Evolutionary conservation across 2,797 vertebrate genomes (phyloP), one percentile per base, ranked within the genome.

Genomic region (Leptoclinus maculatus): DNA sequence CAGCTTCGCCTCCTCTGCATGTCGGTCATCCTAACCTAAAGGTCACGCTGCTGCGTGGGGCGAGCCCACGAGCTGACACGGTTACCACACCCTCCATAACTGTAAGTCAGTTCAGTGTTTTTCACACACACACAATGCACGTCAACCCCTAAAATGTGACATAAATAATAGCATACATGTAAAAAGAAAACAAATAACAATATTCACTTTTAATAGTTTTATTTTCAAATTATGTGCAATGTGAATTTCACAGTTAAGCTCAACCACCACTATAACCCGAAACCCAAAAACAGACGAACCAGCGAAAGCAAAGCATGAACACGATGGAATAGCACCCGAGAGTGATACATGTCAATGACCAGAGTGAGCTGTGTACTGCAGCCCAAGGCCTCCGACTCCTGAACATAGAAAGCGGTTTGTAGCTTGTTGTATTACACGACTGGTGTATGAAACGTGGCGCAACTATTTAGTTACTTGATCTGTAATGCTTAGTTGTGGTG

Each of bases 151-250:
- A 17, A 6, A 17, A 17, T 19, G 43, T 2, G 16, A n/a, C 16
- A 43, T 4, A 19, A 5, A 36, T 16, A 51, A 25, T 1, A n/a
- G 14, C 19, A 29, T 12, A 38, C 7, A 21, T 11, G 47, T 49
- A 56, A 58, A 29, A 29, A 32, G 14, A 29, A 58, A 34, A 58
- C 2, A 19, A 9, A 29, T 1, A 29, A 29, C 1, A 19, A 19
- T 7, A 14, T 69, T 67, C 63, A 88, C 58, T 85, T 93, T 93
- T 84, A 83, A 86, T 89, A 53, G 29, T 95, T 95, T 95, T 94
- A 94, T 96, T 96, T 93, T 94, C 88, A 94, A 96, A 94, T 92
- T 89, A 95, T 95, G 95, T 96, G 95, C 95, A 96, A 96, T 93
- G 94, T 95, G 91, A 95, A 95, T 93, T 95, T 96, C 95, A 96